phyloP scores from a whole-genome alignment of 2,113 vertebrate genomes.

The Boleophthalmus pectinirostris region DNA sequence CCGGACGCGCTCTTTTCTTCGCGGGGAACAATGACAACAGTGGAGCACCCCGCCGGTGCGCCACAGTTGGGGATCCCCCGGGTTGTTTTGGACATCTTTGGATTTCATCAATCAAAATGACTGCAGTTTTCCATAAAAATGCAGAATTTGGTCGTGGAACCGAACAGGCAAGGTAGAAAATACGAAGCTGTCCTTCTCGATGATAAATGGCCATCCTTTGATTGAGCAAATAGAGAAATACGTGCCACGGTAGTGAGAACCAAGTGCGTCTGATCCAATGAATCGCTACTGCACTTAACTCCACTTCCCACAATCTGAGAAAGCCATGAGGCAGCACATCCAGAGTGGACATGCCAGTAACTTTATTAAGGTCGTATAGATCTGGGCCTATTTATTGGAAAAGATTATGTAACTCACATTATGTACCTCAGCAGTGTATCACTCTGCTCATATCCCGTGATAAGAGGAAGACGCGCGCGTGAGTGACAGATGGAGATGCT shows the following conservation, averaged over 20 bases:
- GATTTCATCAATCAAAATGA: conserved; percentile 99
- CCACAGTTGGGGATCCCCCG: conserved; percentile 98
- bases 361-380: neutral
- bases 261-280: conserved; percentile 49
- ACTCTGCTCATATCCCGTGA: neutral
- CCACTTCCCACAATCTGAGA: conserved; percentile 14
- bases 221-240: conserved; percentile 86
- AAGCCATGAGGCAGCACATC: neutral
- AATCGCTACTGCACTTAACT: conserved; percentile 27
- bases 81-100: conserved; percentile 99
- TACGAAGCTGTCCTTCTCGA: conserved; percentile 97
- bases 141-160: conserved; percentile 98
- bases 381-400: conserved; percentile 12
- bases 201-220: conserved; percentile 99
- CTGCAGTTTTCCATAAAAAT: conserved; percentile 99
- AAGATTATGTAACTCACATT: conserved; percentile 6
- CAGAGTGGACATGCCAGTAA: neutral
- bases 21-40: conserved; percentile 96
- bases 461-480: conserved; percentile 1
- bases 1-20: conserved; percentile 87
- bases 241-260: conserved; percentile 66
- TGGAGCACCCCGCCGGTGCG: conserved; percentile 95
- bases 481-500: conserved; percentile 16
- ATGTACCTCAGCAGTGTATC: neutral
- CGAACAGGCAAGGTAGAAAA: conserved; percentile 96